Conservation (phyloP, 23 tunicate species). For the Styela plicata region DNA sequence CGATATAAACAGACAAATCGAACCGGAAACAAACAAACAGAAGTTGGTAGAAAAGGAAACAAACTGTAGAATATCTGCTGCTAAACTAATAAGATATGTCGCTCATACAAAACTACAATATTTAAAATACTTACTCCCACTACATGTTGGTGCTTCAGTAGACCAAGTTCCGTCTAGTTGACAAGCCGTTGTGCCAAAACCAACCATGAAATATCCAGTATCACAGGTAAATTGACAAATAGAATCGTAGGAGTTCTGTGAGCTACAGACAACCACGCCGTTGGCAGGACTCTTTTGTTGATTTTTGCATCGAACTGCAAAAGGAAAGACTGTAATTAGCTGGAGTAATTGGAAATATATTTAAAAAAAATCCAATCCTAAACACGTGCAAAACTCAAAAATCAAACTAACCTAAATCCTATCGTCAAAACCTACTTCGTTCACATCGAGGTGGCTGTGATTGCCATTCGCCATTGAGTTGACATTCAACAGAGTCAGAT, state of each 20-base stretch:
- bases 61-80: too few relatives aligned
- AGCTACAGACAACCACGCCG: conserved; percentile 28
- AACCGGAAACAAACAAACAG: too few relatives aligned
- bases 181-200: conserved; percentile 10
- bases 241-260: conserved; percentile 32
- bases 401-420: too few relatives aligned
- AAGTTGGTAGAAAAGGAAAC: too few relatives aligned
- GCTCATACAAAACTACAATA: too few relatives aligned
- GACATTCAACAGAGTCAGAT: conserved; percentile 24
- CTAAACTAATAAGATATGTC: too few relatives aligned
- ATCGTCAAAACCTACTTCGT: conserved; percentile 9
- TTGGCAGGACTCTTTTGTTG: conserved; percentile 1
- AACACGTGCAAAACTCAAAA: background rate
- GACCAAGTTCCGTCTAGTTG: conserved; percentile 32
- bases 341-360: too few relatives aligned
- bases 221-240: conserved; percentile 27
- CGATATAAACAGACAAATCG: too few relatives aligned
- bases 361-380: too few relatives aligned
- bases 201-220: conserved; percentile 33
- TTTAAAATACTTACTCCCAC: conserved; percentile 14
- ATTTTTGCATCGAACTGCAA: conserved; percentile 15
- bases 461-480: conserved; percentile 48
- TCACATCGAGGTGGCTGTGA: conserved; percentile 23
- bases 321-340: too few relatives aligned
- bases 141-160: conserved; percentile 12